A percentile compares a stretch with the other conserved stretches of the same genome.
These are phyloP conservation scores for Coccyzus lansbergi DNA, from an alignment of 2,797 vertebrate species.

Conservation along the genomic window DNA sequence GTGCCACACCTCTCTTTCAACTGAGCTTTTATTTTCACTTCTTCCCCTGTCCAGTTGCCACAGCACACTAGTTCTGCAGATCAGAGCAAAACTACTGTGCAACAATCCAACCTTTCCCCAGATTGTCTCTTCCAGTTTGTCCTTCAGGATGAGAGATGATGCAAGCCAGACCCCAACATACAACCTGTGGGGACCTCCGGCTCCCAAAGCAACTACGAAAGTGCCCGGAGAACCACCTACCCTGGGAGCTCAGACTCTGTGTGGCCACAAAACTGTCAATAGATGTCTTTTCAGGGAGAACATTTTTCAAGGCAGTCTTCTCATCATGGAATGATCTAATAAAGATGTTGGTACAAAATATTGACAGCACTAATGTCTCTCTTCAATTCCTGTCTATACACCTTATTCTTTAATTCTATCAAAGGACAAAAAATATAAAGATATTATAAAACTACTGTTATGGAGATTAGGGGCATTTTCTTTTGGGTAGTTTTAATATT, in stretches of 20 bases:
- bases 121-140: neutral
- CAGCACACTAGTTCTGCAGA: neutral
- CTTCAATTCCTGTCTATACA: neutral
- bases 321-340: neutral
- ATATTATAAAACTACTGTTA: too few relatives aligned
- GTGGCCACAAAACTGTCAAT: neutral
- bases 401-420: neutral
- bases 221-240: neutral
- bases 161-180: rapidly evolving
- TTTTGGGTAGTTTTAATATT: neutral
- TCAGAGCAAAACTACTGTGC: rapidly evolving
- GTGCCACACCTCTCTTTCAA: neutral
- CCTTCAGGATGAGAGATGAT: neutral
- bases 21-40: neutral
- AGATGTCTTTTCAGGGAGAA: neutral
- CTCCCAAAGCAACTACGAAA: neutral
- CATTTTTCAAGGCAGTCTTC: neutral
- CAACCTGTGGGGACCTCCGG: neutral
- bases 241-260: rapidly evolving
- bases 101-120: neutral
- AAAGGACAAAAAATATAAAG: neutral
- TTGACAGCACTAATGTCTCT: neutral
- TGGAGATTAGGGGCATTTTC: neutral
- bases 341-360: neutral
- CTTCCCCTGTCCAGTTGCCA: neutral